phyloP scores from a whole-genome alignment of 2,888 invertebrate species.

The Disparrhopalites patrizii region DNA sequence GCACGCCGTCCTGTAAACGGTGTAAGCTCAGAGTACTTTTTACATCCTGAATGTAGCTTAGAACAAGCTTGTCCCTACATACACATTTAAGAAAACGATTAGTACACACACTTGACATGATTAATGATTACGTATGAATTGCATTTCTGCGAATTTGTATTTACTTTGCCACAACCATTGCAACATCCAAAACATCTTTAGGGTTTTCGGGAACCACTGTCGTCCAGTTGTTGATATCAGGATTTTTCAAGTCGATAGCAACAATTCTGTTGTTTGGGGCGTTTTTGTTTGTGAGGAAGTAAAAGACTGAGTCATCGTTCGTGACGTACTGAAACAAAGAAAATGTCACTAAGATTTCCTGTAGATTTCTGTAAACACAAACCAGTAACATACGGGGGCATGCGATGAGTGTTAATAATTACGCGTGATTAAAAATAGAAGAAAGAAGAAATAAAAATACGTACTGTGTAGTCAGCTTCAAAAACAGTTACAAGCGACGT shows the following conservation, averaged over 20 bases:
- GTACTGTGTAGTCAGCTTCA: slow-evolving; percentile 89
- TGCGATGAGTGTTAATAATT: no score
- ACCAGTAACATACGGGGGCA: not conserved
- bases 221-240: slow-evolving; percentile 71
- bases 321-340: slow-evolving; percentile 71
- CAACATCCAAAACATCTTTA: slow-evolving; percentile 87
- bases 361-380: not conserved
- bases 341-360: slow-evolving; percentile 13
- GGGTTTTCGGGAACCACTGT: slow-evolving; percentile 78
- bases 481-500: slow-evolving; percentile 80
- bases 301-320: slow-evolving; percentile 74
- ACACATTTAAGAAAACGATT: not conserved
- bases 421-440: not conserved
- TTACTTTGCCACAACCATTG: slow-evolving; percentile 67
- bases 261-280: slow-evolving; percentile 82
- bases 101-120: not conserved
- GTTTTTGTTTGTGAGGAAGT: slow-evolving; percentile 88
- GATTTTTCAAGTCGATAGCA: slow-evolving; percentile 62
- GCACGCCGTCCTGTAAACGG: slow-evolving; percentile 66
- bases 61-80: slow-evolving; percentile 29
- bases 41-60: slow-evolving; percentile 62
- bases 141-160: no score
- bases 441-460: slow-evolving; percentile 35
- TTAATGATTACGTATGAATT: not conserved
- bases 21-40: slow-evolving; percentile 85